A percentile compares a stretch with the other conserved stretches of the same genome.
Conservation (phyloP, 2,113 vertebrate genomes). For the Zosterops pallidus region DNA sequence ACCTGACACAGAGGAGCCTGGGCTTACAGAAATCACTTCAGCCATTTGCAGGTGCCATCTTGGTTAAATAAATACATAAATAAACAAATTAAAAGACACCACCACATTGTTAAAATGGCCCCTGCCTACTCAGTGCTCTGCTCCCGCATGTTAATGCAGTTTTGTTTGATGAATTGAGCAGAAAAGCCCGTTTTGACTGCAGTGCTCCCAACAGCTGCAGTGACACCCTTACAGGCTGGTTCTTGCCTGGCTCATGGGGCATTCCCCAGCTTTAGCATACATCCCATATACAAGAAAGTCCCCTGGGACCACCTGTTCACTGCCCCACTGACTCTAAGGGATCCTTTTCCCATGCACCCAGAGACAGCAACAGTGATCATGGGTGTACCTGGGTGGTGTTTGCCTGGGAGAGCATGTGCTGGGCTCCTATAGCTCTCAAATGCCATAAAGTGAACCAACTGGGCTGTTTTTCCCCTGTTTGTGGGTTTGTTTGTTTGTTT, state of each 20-base stretch:
- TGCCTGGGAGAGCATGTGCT: not conserved
- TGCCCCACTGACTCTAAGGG: not conserved
- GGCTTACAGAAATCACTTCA: not conserved
- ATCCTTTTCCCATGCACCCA: not conserved
- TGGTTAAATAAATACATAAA: not conserved
- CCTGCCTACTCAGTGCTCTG: not conserved
- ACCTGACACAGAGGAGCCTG: not conserved
- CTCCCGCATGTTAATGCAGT: not conserved
- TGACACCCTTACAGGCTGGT: not conserved
- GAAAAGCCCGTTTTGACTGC: not conserved
- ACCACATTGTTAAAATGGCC: not conserved
- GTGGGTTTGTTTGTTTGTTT: too few relatives aligned
- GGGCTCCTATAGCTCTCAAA: not conserved
- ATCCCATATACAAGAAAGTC: accelerated
- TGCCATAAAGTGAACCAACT: not conserved
- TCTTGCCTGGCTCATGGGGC: not conserved
- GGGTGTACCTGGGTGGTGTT: not conserved
- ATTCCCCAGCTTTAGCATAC: not conserved
- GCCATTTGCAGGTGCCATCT: not conserved
- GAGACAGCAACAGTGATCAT: accelerated
- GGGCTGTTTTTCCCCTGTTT: not conserved
- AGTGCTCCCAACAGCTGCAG: not conserved
- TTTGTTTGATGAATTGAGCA: not conserved
- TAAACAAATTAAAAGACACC: not conserved
- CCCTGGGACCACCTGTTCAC: not conserved